A percentile compares a stretch with the other conserved stretches of the same genome.
These are phyloP conservation scores for Allophyes oxyacanthae DNA, from an alignment of 2,888 invertebrate genomes.

Conservation along the genomic window DNA sequence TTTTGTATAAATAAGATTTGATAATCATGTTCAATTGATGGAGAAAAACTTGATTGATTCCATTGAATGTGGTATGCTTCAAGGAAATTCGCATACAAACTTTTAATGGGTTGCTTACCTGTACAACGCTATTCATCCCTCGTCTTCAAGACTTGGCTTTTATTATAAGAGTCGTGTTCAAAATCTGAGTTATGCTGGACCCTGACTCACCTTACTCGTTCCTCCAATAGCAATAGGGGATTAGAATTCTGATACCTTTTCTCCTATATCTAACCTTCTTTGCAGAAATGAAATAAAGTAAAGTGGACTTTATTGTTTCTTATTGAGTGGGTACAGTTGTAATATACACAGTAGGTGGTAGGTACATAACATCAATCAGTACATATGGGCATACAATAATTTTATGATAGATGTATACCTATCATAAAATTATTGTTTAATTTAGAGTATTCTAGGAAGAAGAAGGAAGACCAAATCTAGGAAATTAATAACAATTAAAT, in stretches of 20 bases:
- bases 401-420: too few relatives aligned
- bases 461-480: too few relatives aligned
- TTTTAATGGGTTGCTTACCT: slow-evolving; percentile 33
- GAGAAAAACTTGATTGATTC: too few relatives aligned
- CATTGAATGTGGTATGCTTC: slow-evolving; percentile 1
- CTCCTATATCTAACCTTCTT: slow-evolving; percentile 35
- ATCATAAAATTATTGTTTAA: too few relatives aligned
- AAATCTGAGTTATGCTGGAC: slow-evolving; percentile 37
- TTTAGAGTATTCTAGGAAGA: too few relatives aligned
- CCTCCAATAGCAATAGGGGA: slow-evolving; percentile 32
- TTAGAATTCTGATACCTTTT: slow-evolving; percentile 44
- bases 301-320: slow-evolving; percentile 4
- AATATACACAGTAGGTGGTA: too few relatives aligned
- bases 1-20: too few relatives aligned
- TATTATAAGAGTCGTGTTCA: slow-evolving; percentile 40
- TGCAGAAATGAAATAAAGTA: slow-evolving; percentile 17
- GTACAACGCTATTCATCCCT: slow-evolving; percentile 31
- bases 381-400: too few relatives aligned
- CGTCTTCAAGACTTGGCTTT: slow-evolving; percentile 34
- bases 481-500: too few relatives aligned
- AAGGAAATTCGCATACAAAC: slow-evolving; percentile 18
- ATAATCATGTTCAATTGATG: too few relatives aligned
- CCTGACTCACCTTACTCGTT: slow-evolving; percentile 36
- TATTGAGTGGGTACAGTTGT: too few relatives aligned
- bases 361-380: too few relatives aligned